Conservation (phyloP, 2,888 invertebrate genomes). For the Cylindroiulus punctatus region DNA sequence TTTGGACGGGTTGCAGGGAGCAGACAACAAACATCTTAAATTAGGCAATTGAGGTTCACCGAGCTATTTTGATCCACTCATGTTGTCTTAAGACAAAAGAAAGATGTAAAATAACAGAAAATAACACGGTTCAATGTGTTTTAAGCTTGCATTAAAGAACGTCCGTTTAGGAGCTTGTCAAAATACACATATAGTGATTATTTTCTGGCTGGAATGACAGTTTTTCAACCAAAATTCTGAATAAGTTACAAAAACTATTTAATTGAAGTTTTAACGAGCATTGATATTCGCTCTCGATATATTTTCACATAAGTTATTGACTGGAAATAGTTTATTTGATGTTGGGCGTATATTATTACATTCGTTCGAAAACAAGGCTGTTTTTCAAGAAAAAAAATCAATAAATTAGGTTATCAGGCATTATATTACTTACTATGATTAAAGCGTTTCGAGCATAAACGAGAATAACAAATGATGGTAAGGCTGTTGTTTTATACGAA, state of each 20-base stretch:
- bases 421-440: background rate
- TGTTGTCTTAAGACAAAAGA: background rate
- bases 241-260: too few relatives aligned
- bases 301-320: background rate
- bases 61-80: background rate
- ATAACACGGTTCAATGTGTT: background rate
- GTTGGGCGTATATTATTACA: background rate
- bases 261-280: too few relatives aligned
- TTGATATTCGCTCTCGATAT: too few relatives aligned
- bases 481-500: background rate
- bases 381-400: background rate
- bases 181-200: background rate
- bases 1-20: background rate
- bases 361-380: background rate
- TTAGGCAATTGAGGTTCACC: background rate
- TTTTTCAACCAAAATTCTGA: too few relatives aligned
- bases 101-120: background rate
- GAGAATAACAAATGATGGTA: background rate
- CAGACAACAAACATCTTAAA: conserved; percentile 15
- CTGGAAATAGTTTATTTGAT: background rate
- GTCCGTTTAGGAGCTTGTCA: background rate
- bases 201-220: too few relatives aligned
- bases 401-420: background rate
- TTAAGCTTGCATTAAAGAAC: background rate
- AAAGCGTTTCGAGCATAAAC: background rate